Evolutionary conservation across 2,888 invertebrate species (phyloP).

Genomic region (Branchinecta sandiegonensis): DNA sequence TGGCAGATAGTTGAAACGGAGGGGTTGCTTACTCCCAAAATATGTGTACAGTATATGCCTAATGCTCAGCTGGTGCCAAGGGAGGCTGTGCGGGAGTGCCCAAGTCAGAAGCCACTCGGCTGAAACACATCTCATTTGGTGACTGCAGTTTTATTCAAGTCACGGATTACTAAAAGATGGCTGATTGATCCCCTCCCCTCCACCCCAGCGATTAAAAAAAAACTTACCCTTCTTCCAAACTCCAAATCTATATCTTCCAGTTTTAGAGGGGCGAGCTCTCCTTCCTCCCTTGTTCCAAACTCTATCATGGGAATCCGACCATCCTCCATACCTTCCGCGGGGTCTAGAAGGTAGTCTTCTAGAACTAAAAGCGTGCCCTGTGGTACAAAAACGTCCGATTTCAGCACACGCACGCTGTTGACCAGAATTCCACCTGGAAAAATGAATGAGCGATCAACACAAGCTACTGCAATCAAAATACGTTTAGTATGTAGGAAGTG

Average conservation of each 20-base stretch:
- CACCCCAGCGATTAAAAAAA: neutral
- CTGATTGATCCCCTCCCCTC: too few relatives aligned
- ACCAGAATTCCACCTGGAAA: constrained; percentile 32
- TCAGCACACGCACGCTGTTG: constrained; percentile 37
- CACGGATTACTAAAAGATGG: too few relatives aligned
- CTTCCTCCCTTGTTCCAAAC: constrained; percentile 20
- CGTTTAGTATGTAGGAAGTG: too few relatives aligned
- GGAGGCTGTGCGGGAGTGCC: too few relatives aligned
- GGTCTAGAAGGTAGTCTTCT: constrained; percentile 38
- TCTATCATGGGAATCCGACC: constrained; percentile 23
- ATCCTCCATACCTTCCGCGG: constrained; percentile 27
- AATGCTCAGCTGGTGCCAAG: too few relatives aligned
- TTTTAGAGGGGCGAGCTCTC: neutral
- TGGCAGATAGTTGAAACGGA: too few relatives aligned
- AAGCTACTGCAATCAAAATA: too few relatives aligned
- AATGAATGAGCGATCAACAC: neutral
- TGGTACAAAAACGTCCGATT: constrained; percentile 36
- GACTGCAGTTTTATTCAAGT: too few relatives aligned
- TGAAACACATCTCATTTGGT: too few relatives aligned
- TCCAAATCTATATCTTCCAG: constrained; percentile 12
- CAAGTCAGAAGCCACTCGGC: too few relatives aligned
- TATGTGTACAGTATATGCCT: too few relatives aligned
- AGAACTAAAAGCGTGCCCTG: constrained; percentile 37
- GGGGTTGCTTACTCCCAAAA: too few relatives aligned
- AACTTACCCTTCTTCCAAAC: constrained; percentile 11